Percentiles rank a stretch among this genome's conserved stretches.
Evolutionary conservation across 2,113 vertebrate genomes (phyloP).

Genomic region (Nesospiza acunhae): DNA sequence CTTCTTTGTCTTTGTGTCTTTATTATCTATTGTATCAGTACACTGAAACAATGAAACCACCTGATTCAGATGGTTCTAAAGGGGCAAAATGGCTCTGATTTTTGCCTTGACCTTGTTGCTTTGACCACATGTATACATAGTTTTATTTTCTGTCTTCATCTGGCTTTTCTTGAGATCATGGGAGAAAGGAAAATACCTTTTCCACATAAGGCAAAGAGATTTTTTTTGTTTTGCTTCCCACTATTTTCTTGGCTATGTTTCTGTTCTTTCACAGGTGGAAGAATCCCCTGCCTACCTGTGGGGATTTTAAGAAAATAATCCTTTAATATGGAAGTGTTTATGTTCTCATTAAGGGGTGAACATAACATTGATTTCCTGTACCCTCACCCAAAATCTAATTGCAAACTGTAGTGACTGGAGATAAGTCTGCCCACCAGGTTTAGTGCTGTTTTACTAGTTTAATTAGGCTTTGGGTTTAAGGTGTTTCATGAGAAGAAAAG

Average conservation of each 20-base stretch:
- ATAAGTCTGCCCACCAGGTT: conserved; percentile 33
- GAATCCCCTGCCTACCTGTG: background rate
- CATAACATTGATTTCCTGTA: conserved; percentile 7
- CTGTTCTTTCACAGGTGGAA: background rate
- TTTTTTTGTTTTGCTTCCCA: background rate
- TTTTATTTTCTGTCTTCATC: background rate
- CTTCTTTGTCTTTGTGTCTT: background rate
- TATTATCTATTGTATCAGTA: background rate
- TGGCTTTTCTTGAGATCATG: background rate
- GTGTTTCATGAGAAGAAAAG: conserved; percentile 47
- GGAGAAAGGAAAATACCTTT: background rate
- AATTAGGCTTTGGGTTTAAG: conserved; percentile 50
- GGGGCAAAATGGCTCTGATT: background rate
- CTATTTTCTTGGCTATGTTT: background rate
- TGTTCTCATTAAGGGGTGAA: conserved; percentile 17
- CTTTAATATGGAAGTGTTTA: conserved; percentile 26
- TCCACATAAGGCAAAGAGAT: background rate
- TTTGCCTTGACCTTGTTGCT: background rate
- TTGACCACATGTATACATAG: background rate
- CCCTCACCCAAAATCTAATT: conserved; percentile 44
- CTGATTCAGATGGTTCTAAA: background rate
- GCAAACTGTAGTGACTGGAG: conserved; percentile 7
- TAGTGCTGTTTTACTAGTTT: conserved; percentile 46
- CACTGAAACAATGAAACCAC: background rate
- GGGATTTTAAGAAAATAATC: conserved; percentile 58